Evolutionary conservation across 2,888 invertebrate species (phyloP), one percentile per base, ranked within the genome.

Genomic region (Spilarctia lutea): DNA sequence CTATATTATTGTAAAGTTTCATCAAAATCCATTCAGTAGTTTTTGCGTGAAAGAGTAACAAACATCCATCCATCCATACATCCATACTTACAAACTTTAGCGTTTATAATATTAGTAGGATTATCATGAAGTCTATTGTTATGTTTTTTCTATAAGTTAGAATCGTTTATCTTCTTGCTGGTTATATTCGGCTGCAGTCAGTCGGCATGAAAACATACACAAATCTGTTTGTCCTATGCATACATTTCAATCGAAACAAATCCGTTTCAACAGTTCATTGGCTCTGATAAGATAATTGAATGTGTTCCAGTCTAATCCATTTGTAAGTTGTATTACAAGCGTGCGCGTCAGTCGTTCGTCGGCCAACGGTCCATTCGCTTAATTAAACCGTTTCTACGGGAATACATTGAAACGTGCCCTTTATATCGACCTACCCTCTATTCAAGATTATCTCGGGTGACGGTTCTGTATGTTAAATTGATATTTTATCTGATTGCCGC

Each of bases 251-350:
- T 33, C 75, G 35, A 71, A 60, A 33, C 65, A 80, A 79, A 75
- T 67, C 79, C 71, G 75, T 72, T 65, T 68, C 81, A 87, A 83
- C 86, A 85, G 77, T 87, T 85, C 84, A 83, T 81, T 81, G 84
- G 85, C 84, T 80, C 83, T 85, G 86, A 87, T 87, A 86, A 90
- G 88, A 89, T 89, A 90, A 91, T 89, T 90, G 88, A 89, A 91
- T 89, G 84, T 89, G 88, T 88, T 85, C 86, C 89, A 90, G 89
- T 91, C 92, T 92, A 94, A 94, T 94, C 94, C 93, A 94, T 94
- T 94, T 94, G 93, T 89, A 87, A 89, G 87, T 88, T 85, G 81
- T 86, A 74, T 84, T 79, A 76, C 79, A 81, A 82, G 81, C 85
- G 85, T 80, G 87, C 87, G 83, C 85, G 82, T 82, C 82, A 82